Conservation (phyloP, 1,140 invertebrate species). For the Dermatophagoides farinae region DNA sequence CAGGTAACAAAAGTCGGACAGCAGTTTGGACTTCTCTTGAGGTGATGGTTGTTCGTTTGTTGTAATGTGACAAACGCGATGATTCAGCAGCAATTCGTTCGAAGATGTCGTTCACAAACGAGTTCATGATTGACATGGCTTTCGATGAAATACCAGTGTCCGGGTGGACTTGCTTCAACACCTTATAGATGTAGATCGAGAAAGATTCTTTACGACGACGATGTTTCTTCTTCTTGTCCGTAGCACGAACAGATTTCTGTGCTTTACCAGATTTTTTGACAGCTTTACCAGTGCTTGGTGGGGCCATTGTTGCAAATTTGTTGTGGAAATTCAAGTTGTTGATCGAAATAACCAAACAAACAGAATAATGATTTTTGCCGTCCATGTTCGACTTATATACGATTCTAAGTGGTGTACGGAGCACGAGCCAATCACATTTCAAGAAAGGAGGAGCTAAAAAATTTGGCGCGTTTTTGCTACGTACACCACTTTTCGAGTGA, state of each 20-base stretch:
- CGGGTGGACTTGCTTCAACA: slow-evolving; percentile 29
- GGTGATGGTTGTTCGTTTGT: slow-evolving; percentile 40
- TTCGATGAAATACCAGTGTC: slow-evolving; percentile 33
- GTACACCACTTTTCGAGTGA: too few species aligned
- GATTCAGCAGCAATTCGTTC: slow-evolving; percentile 40
- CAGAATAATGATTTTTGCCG: too few species aligned
- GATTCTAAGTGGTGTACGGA: too few species aligned
- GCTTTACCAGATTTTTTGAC: slow-evolving; percentile 30
- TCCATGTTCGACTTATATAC: too few species aligned
- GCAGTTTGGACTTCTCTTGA: slow-evolving; percentile 39
- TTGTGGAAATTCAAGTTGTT: too few species aligned
- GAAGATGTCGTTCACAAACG: slow-evolving; percentile 31
- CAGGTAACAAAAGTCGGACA: slow-evolving; percentile 36
- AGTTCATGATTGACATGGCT: slow-evolving; percentile 35
- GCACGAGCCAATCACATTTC: not conserved
- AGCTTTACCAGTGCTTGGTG: slow-evolving; percentile 28
- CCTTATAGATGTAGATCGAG: slow-evolving; percentile 25
- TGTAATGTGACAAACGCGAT: slow-evolving; percentile 44
- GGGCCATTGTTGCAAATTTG: slow-evolving; percentile 31
- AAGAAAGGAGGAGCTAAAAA: too few species aligned
- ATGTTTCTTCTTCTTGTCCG: slow-evolving; percentile 24
- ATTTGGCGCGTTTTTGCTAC: too few species aligned
- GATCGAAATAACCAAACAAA: too few species aligned
- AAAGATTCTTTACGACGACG: slow-evolving; percentile 34
- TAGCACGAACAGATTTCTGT: slow-evolving; percentile 25